These are phyloP conservation scores for Drosophila asahinai DNA, from an alignment of 1,140 invertebrate species.

Conservation along the genomic window DNA sequence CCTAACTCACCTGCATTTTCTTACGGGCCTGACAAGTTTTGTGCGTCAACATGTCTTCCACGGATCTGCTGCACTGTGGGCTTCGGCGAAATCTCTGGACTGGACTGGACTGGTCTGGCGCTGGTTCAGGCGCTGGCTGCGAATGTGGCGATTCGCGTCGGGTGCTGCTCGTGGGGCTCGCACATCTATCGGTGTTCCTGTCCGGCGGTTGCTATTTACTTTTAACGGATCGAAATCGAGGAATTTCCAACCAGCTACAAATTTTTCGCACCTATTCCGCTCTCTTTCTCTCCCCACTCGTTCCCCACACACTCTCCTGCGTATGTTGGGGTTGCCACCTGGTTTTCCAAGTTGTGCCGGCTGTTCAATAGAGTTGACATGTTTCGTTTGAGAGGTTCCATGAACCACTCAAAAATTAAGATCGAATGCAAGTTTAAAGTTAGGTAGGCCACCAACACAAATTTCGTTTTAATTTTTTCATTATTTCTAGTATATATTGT, in stretches of 20 bases:
- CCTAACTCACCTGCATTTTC: slow-evolving; percentile 88
- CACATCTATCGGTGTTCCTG: slow-evolving; percentile 29
- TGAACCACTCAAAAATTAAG: background rate
- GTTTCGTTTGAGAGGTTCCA: background rate
- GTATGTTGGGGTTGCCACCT: slow-evolving; percentile 42
- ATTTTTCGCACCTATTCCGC: slow-evolving; percentile 51
- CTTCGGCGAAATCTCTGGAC: slow-evolving; percentile 42
- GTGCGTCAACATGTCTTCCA: slow-evolving; percentile 82
- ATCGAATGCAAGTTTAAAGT: background rate
- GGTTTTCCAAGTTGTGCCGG: slow-evolving; percentile 38
- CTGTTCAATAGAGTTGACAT: slow-evolving; percentile 23
- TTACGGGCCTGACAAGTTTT: slow-evolving; percentile 87
- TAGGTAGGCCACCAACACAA: no score
- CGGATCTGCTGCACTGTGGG: slow-evolving; percentile 47
- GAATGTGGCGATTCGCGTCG: slow-evolving; percentile 24
- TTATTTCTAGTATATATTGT: no score
- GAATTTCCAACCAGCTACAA: slow-evolving; percentile 47
- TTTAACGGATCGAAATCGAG: slow-evolving; percentile 41
- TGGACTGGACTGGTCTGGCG: slow-evolving; percentile 26
- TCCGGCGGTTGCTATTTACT: slow-evolving; percentile 32
- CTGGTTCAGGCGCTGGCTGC: slow-evolving; percentile 19
- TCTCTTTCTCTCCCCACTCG: slow-evolving; percentile 43
- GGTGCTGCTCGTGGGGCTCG: slow-evolving; percentile 23
- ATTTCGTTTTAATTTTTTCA: no score
- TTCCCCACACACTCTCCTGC: slow-evolving; percentile 22